Evolutionary conservation across 2,797 vertebrate genomes (phyloP), one percentile per base, ranked within the genome.

Genomic region (Gymnoscopelus braueri): DNA sequence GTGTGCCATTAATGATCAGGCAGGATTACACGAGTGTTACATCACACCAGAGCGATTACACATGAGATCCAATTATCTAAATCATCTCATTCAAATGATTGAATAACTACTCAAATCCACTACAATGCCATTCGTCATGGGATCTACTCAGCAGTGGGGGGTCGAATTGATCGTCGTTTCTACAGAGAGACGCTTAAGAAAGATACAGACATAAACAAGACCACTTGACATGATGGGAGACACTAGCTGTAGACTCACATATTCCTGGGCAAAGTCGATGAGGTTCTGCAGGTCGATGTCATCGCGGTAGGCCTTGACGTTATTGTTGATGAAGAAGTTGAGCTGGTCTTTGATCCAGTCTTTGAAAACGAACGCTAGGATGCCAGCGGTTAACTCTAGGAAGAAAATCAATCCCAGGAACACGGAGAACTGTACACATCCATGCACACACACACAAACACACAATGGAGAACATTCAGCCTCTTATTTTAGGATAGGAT

Each of bases 341-440:
- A 98, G 95, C 90, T 98, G 96, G 89, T 98, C 96, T 91, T 96
- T 96, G 89, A 98, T 96, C 96, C 96, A 97, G 88, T 97, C 96
- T 82, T 98, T 97, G 86, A 98, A 98, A 70, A 97, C 95, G 2
- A 97, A 98, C 78, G 96, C 96, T 32, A 97, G 92, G 88, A 98
- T 95, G 72, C 96, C 96, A 0, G 96, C 93, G 0, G 96, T 96
- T 81, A 98, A 90, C 91, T 98, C 96, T 91, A 97, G 80, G 93
- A 97, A 98, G 90, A 97, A 98, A 88, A 97, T 97, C 88, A 98
- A 95, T 64, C 96, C 96, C 54, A 98, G 93, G 91, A 97, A 96
- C 84, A 97, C 95, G 0, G 96, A 98, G 83, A 98, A 98, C 96
- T 98, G 85, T 13, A 23, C 35, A 71, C 47, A 72, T 6, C 4